Conservation (phyloP, 2,888 invertebrate species). For the Himalopsyche tibetana region DNA sequence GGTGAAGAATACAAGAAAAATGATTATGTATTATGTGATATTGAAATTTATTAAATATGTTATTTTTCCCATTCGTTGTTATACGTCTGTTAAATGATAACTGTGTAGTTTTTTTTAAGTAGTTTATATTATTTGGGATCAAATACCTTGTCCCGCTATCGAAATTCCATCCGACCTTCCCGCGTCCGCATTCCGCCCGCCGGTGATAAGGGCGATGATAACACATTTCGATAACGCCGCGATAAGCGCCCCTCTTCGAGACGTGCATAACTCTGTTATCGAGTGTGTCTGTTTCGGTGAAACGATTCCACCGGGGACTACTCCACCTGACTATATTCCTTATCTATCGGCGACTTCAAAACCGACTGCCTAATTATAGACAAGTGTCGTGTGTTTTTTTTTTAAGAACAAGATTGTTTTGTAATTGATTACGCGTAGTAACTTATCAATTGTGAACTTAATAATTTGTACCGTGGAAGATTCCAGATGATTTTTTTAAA, state of each 20-base stretch:
- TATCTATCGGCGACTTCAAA: conserved; percentile 6
- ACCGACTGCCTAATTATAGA: not conserved
- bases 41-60: too few relatives aligned
- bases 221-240: not conserved
- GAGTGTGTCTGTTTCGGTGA: not conserved
- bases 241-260: conserved; percentile 1
- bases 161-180: conserved; percentile 4
- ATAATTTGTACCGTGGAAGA: too few relatives aligned
- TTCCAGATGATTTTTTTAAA: too few relatives aligned
- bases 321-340: conserved; percentile 1
- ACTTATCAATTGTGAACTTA: too few relatives aligned
- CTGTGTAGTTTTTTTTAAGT: too few relatives aligned
- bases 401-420: too few relatives aligned
- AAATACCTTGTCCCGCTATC: not conserved
- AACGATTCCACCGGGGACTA: not conserved
- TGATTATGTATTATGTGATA: too few relatives aligned
- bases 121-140: not conserved
- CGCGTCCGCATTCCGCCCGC: not conserved
- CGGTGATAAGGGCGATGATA: not conserved
- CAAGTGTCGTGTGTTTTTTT: too few relatives aligned
- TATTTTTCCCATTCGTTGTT: too few relatives aligned
- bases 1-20: too few relatives aligned
- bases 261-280: not conserved
- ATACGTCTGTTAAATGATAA: too few relatives aligned
- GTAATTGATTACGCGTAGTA: too few relatives aligned